Evolutionary conservation across 2,888 invertebrate species (phyloP).

Genomic region (Hirtodrosophila trivittata): DNA sequence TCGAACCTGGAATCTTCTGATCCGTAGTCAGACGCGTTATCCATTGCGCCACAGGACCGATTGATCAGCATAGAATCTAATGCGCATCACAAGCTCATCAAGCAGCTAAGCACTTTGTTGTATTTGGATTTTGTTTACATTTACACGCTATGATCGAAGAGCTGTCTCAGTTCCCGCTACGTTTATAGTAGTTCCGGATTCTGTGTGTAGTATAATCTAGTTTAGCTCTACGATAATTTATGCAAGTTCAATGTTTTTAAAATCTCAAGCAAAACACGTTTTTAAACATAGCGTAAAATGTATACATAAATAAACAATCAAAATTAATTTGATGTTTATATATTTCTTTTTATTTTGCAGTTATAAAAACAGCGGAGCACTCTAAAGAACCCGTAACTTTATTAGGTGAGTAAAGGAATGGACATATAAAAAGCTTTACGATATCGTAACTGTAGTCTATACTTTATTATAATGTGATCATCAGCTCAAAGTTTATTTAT

Average conservation of each 20-base stretch:
- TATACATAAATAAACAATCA: slow-evolving; percentile 3
- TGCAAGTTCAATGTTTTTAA: slow-evolving; percentile 17
- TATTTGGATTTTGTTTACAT: neutral
- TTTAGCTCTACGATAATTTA: slow-evolving; percentile 19
- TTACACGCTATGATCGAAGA: neutral
- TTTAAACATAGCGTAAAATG: neutral
- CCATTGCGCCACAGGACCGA: slow-evolving; percentile 84
- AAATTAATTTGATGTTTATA: neutral
- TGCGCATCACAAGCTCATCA: neutral
- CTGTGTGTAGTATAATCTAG: neutral
- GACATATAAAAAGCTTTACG: no score
- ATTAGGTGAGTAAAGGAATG: slow-evolving; percentile 9
- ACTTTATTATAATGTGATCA: no score
- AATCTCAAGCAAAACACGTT: slow-evolving; percentile 14
- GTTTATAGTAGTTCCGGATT: neutral
- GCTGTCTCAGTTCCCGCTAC: no score
- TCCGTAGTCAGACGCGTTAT: slow-evolving; percentile 85
- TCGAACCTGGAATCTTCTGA: slow-evolving; percentile 85
- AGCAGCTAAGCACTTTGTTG: slow-evolving; percentile 4
- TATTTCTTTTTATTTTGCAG: slow-evolving; percentile 3
- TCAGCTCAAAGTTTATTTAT: no score
- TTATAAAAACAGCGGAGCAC: neutral
- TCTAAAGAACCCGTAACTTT: neutral
- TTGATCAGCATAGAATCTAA: rapidly evolving
- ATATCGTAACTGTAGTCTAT: no score